These are phyloP conservation scores for Daphoenositta chrysoptera DNA, from an alignment of 2,113 vertebrate genomes.

Conservation along the genomic window DNA sequence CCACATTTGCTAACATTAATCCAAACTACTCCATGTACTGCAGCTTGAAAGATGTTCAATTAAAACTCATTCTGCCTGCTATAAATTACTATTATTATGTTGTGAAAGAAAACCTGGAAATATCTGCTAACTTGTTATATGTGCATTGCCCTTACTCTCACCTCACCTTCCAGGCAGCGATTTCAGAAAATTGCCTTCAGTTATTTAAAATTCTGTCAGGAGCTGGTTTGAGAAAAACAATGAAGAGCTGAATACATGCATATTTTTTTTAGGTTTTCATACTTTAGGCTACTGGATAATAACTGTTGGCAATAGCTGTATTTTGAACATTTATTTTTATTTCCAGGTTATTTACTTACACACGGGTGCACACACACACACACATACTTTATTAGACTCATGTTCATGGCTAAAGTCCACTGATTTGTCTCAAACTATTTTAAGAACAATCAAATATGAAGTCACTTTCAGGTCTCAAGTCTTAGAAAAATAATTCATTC, in stretches of 20 bases:
- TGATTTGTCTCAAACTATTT: background rate
- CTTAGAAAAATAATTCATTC: background rate
- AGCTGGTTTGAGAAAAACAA: slow-evolving; percentile 30
- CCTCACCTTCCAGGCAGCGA: slow-evolving; percentile 16
- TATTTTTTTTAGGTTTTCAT: background rate
- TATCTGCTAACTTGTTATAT: slow-evolving; percentile 20
- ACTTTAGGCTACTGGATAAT: slow-evolving; percentile 5
- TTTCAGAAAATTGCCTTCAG: slow-evolving; percentile 55
- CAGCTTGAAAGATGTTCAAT: slow-evolving; percentile 60
- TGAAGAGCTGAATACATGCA: background rate
- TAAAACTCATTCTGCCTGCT: slow-evolving; percentile 56
- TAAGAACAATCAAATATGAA: background rate
- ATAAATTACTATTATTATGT: slow-evolving; percentile 57
- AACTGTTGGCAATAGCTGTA: background rate
- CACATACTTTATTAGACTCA: background rate
- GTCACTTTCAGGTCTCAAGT: background rate
- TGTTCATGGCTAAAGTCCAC: background rate
- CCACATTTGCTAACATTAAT: slow-evolving; percentile 51
- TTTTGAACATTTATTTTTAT: background rate
- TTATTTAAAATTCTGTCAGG: slow-evolving; percentile 55
- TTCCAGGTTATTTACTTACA: background rate
- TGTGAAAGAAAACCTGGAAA: slow-evolving; percentile 35
- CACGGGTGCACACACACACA: background rate
- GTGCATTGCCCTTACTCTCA: slow-evolving; percentile 38
- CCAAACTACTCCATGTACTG: background rate